These are phyloP conservation scores for Danio albolineatus DNA, from an alignment of 2,797 vertebrate genomes.

Conservation along the genomic window DNA sequence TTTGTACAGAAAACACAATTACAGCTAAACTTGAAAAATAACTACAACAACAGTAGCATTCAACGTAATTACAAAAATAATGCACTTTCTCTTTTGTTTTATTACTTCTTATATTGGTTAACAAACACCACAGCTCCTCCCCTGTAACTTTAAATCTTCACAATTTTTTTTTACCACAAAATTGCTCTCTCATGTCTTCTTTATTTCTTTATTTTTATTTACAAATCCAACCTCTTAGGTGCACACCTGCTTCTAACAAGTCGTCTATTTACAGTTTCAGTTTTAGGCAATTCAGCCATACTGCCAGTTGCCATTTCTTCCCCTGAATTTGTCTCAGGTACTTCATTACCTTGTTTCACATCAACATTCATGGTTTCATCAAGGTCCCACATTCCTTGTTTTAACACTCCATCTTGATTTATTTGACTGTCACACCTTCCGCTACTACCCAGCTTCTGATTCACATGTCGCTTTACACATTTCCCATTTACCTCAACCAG, in stretches of 20 bases:
- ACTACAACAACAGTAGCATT: too few relatives aligned
- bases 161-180: neutral
- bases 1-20: too few relatives aligned
- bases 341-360: neutral
- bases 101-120: too few relatives aligned
- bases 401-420: neutral
- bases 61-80: too few relatives aligned
- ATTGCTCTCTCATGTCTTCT: too few relatives aligned
- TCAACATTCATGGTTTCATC: neutral
- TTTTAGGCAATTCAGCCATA: neutral
- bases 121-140: constrained; percentile 24
- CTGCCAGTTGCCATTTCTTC: neutral
- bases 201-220: too few relatives aligned
- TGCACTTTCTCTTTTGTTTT: too few relatives aligned
- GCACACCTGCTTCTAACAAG: neutral
- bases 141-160: constrained; percentile 1
- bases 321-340: neutral
- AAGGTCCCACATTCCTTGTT: neutral
- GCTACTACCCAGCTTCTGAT: too few relatives aligned
- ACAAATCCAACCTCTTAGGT: too few relatives aligned
- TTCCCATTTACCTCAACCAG: constrained; percentile 15
- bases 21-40: too few relatives aligned
- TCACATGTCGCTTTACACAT: constrained; percentile 23
- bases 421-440: too few relatives aligned
- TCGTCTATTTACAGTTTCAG: too few relatives aligned